Conservation (phyloP, 2,888 invertebrate species). For the Acrobasis consociella region DNA sequence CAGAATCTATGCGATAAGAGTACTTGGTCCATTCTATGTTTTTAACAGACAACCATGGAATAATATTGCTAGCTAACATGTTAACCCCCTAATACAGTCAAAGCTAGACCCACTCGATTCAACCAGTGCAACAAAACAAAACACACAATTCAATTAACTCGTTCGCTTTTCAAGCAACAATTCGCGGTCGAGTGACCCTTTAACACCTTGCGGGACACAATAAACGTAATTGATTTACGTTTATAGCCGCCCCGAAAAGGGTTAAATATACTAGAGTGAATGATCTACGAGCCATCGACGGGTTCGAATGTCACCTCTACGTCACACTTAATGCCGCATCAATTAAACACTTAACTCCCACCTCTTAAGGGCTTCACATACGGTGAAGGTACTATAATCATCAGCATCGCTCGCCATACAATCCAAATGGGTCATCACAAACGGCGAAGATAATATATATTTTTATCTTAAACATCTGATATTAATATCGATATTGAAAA, state of each 20-base stretch:
- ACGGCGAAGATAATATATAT: too few species aligned
- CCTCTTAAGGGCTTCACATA: too few species aligned
- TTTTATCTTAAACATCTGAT: too few species aligned
- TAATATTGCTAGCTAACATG: neutral
- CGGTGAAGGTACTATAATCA: too few species aligned
- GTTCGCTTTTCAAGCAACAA: neutral
- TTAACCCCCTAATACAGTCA: neutral
- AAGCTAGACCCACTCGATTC: neutral
- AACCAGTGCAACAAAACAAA: neutral
- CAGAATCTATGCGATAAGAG: neutral
- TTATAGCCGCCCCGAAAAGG: neutral
- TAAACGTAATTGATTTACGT: neutral
- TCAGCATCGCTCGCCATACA: too few species aligned
- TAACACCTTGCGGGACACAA: neutral
- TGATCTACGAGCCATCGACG: neutral
- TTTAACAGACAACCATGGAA: too few species aligned
- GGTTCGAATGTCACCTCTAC: too few species aligned
- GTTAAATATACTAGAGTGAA: neutral
- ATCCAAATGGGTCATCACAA: too few species aligned
- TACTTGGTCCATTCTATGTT: neutral
- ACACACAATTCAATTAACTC: neutral
- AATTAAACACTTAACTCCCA: slow-evolving; percentile 49
- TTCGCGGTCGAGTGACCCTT: neutral
- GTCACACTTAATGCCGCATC: slow-evolving; percentile 45
- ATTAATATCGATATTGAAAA: too few species aligned